Conservation (phyloP, 2,113 vertebrate species). For the Antigone vipio region DNA sequence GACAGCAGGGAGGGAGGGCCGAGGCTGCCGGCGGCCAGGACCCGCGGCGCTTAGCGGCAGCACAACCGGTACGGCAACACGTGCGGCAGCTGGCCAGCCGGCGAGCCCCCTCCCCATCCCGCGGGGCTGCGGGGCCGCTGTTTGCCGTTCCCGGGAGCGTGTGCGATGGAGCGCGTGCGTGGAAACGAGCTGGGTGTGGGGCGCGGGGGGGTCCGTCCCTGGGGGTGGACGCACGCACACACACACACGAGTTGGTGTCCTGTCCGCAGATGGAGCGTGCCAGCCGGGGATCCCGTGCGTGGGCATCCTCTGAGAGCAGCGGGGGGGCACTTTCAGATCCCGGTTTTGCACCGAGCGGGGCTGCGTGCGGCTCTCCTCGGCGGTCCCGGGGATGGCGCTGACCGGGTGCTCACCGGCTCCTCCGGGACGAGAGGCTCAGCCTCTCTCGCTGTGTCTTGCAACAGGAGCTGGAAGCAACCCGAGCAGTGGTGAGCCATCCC, state of each 20-base stretch:
- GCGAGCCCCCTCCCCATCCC: accelerated
- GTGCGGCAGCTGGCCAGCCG: neutral
- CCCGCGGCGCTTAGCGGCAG: accelerated
- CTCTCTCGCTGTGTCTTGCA: neutral
- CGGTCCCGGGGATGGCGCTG: accelerated
- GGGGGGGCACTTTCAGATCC: neutral
- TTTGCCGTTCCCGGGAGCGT: accelerated
- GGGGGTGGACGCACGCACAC: neutral
- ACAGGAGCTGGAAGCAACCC: neutral
- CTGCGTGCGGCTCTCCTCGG: neutral
- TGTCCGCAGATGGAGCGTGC: accelerated
- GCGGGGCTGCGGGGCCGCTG: neutral
- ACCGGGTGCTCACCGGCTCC: neutral
- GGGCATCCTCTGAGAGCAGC: neutral
- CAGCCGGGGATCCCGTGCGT: accelerated
- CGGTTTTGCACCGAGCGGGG: accelerated
- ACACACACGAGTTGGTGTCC: accelerated
- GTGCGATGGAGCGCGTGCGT: accelerated
- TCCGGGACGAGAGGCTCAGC: neutral
- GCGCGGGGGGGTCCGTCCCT: accelerated
- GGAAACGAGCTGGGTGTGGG: accelerated
- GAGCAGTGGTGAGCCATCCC: neutral
- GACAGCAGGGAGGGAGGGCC: too few species aligned
- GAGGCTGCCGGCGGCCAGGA: accelerated
- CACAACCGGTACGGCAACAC: accelerated